phyloP scores from a whole-genome alignment of 2,797 vertebrate species.

The Heterohyrax brucei region DNA sequence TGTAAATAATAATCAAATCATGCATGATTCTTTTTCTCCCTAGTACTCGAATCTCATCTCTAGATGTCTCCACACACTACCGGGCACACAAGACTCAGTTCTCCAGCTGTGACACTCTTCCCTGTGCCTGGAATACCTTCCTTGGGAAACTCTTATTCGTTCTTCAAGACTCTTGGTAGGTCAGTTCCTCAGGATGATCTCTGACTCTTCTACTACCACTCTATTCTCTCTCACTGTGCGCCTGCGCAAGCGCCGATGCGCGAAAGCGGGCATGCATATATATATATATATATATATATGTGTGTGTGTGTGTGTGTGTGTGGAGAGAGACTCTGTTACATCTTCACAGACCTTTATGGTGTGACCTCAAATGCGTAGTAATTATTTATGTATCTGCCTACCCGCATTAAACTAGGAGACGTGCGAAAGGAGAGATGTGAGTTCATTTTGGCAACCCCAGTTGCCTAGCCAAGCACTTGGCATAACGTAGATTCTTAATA shows the following conservation, averaged over 20 bases:
- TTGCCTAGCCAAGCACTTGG: conserved; percentile 45
- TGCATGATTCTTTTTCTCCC: neutral
- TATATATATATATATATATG: too few species aligned
- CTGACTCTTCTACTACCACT: neutral
- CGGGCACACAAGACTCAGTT: neutral
- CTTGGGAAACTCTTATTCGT: neutral
- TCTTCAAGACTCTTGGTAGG: neutral
- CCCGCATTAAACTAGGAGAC: conserved; percentile 49
- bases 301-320: too few species aligned
- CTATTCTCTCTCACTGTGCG: neutral
- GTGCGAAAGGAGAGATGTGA: conserved; percentile 18
- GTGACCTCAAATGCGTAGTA: neutral
- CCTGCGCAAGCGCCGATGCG: too few species aligned
- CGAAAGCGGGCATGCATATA: too few species aligned
- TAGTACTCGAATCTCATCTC: neutral
- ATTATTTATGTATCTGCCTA: conserved; percentile 38
- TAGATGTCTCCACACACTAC: neutral
- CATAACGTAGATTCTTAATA: conserved; percentile 45
- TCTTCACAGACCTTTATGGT: neutral
- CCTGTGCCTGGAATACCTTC: neutral
- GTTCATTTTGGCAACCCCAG: conserved; percentile 25
- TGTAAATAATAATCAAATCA: neutral
- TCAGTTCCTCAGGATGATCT: neutral
- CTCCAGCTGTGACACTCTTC: accelerated
- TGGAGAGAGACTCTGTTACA: neutral